These are phyloP conservation scores for Villa cingulata DNA, from an alignment of 2,888 invertebrate species.

Conservation along the genomic window DNA sequence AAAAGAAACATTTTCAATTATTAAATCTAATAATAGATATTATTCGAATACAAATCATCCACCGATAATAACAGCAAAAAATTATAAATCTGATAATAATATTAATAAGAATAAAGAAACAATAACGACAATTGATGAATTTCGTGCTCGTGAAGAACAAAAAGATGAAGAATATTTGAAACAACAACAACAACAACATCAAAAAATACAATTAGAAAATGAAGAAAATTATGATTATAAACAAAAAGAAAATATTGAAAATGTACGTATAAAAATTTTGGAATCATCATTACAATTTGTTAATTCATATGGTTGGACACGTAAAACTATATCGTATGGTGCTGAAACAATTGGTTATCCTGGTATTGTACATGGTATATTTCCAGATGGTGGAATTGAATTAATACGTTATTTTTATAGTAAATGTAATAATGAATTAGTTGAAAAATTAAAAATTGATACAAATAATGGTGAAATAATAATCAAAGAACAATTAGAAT, in stretches of 20 bases:
- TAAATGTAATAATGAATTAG: conserved; percentile 58
- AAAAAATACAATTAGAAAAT: conserved; percentile 16
- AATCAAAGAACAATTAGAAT: conserved; percentile 35
- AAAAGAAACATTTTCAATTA: too few species aligned
- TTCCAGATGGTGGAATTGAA: conserved; percentile 70
- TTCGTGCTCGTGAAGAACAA: conserved; percentile 31
- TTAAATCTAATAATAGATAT: neutral
- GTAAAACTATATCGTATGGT: conserved; percentile 59
- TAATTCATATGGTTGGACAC: conserved; percentile 67
- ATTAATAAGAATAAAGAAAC: neutral
- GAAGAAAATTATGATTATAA: too few species aligned
- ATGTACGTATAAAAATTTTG: conserved; percentile 55
- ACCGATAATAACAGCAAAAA: too few species aligned
- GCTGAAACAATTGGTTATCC: conserved; percentile 72
- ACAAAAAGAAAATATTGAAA: conserved; percentile 35
- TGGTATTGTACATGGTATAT: conserved; percentile 69
- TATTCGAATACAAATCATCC: neutral
- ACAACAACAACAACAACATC: neutral
- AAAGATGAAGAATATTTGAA: conserved; percentile 27
- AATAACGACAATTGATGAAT: conserved; percentile 21
- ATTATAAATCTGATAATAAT: too few species aligned
- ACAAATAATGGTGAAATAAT: conserved; percentile 27
- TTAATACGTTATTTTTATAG: conserved; percentile 70
- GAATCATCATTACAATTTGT: conserved; percentile 66
- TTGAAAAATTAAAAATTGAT: conserved; percentile 45